Percentiles rank a stretch among this genome's conserved stretches.
phyloP scores from a whole-genome alignment of 1,140 invertebrate species.

The Caenorhabditis briggsae region DNA sequence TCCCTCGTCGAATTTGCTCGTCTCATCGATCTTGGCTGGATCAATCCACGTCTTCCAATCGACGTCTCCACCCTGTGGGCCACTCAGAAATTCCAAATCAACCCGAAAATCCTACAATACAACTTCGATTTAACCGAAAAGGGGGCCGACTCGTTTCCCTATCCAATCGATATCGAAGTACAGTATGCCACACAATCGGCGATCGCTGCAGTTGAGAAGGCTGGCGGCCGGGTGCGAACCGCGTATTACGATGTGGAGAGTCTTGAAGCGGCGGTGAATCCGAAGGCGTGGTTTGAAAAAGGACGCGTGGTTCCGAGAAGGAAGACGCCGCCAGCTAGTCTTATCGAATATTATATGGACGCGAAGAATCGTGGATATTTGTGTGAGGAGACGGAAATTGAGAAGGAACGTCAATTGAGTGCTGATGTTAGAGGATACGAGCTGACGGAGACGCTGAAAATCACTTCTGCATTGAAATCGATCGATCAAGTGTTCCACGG shows the following conservation, averaged over 20 bases:
- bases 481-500: slow-evolving; percentile 71
- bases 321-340: slow-evolving; percentile 91
- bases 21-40: slow-evolving; percentile 88
- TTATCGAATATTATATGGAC: slow-evolving; percentile 87
- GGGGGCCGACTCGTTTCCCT: slow-evolving; percentile 88
- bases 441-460: neutral
- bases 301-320: slow-evolving; percentile 91
- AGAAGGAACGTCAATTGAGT: slow-evolving; percentile 62
- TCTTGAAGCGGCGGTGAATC: slow-evolving; percentile 84
- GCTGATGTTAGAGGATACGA: slow-evolving; percentile 71
- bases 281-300: slow-evolving; percentile 87
- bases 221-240: slow-evolving; percentile 93
- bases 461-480: slow-evolving; percentile 64
- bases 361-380: slow-evolving; percentile 73
- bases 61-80: slow-evolving; percentile 89
- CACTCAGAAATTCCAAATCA: slow-evolving; percentile 85
- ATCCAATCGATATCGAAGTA: slow-evolving; percentile 96
- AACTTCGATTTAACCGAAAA: slow-evolving; percentile 94
- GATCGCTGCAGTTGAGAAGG: slow-evolving; percentile 94
- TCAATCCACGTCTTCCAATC: slow-evolving; percentile 87
- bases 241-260: slow-evolving; percentile 90
- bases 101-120: slow-evolving; percentile 86
- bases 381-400: slow-evolving; percentile 61
- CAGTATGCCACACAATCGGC: slow-evolving; percentile 92
- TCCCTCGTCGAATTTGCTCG: slow-evolving; percentile 87